phyloP scores from a whole-genome alignment of 2,797 vertebrate genomes.

The Phalanger gymnotis region DNA sequence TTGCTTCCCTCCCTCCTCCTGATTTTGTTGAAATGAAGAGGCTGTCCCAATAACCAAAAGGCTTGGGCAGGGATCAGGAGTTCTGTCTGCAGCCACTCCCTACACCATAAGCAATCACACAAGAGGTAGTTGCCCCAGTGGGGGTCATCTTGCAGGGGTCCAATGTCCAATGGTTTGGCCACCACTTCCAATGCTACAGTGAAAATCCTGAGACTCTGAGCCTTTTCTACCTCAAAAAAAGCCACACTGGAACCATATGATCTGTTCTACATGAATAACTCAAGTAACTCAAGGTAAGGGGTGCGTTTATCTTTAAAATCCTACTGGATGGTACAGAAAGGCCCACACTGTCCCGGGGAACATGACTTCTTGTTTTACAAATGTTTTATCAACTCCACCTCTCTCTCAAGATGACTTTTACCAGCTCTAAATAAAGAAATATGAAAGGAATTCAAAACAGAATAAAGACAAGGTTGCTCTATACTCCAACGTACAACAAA shows the following conservation, averaged over 20 bases:
- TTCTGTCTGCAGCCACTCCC: not conserved
- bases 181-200: not conserved
- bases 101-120: not conserved
- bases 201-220: not conserved
- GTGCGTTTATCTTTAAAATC: not conserved
- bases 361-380: not conserved
- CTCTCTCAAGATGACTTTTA: not conserved
- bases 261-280: not conserved
- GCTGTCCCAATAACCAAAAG: not conserved
- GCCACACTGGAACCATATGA: not conserved
- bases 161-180: not conserved
- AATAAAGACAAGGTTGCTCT: not conserved
- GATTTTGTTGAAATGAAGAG: not conserved
- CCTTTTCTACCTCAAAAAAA: not conserved
- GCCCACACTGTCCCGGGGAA: not conserved
- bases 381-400: not conserved
- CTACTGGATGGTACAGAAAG: not conserved
- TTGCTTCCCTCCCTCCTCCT: not conserved
- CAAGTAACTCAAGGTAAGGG: not conserved
- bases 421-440: not conserved
- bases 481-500: not conserved
- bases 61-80: not conserved
- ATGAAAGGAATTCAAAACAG: not conserved
- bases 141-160: not conserved
- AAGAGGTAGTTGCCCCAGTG: not conserved